Evolutionary conservation across 2,797 vertebrate species (phyloP), one percentile per base, ranked within the genome.

Genomic region (Fistularia tabacaria): DNA sequence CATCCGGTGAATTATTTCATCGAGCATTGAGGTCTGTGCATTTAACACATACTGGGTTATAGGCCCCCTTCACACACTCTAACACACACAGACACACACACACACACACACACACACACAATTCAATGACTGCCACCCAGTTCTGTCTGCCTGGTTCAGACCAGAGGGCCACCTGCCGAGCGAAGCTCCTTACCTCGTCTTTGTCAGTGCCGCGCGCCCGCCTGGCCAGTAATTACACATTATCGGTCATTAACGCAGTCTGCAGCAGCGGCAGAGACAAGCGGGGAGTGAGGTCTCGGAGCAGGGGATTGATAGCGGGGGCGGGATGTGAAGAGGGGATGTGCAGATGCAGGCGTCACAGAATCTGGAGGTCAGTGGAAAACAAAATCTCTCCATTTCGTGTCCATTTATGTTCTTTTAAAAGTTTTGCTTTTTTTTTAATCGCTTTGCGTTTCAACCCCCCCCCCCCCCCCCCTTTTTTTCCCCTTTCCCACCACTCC

Each of bases 161-260:
- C n/a, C n/a, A n/a, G n/a, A n/a, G n/a, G n/a, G n/a, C n/a, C n/a
- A n/a, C n/a, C n/a, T n/a, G n/a, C n/a, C n/a, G 66, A 85, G 65
- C 45, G 51, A 14, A 64, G 69, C 40, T 37, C 69, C 42, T 58
- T 58, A 56, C 68, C 69, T 72, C 61, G 71, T 80, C 74, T 76
- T 86, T 73, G 83, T 87, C 77, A 81, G 80, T 77, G 71, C 63
- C 37, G 62, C 51, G 56, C 62, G 71, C 73, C 67, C 79, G 74
- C 69, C 73, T 66, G 76, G 10, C 62, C 84, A 73, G 63, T 87
- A 89, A 90, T 89, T 89, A 81, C 79, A 86, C 79, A 89, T 88
- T 89, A 87, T 81, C 74, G 79, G 81, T 82, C 82, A 88, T 91
- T 90, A 88, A 83, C 48, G 38, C 74, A 76, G 73, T 69, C 77